Conservation (phyloP, 2,888 invertebrate genomes). For the Sinohyriopsis cumingii region DNA sequence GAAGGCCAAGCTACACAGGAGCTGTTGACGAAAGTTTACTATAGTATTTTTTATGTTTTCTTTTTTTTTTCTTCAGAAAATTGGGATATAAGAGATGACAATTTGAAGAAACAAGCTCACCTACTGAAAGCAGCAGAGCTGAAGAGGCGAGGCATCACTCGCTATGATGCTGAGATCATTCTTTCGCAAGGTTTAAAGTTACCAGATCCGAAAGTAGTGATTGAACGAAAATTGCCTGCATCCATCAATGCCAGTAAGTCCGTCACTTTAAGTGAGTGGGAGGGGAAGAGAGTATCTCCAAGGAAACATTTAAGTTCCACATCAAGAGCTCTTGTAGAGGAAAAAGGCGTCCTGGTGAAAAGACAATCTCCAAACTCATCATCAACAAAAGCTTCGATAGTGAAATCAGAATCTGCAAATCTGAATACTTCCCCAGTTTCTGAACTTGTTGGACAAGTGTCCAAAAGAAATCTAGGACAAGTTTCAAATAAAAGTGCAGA, state of each 20-base stretch:
- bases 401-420: not conserved
- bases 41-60: not conserved
- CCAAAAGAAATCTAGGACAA: too few relatives aligned
- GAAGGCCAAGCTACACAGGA: too few relatives aligned
- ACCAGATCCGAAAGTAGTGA: constrained; percentile 58
- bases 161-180: constrained; percentile 70
- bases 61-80: constrained; percentile 44
- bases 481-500: too few relatives aligned
- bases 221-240: constrained; percentile 33
- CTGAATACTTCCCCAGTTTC: not conserved
- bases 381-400: not conserved
- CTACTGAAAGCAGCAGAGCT: constrained; percentile 65
- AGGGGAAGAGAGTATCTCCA: constrained; percentile 26
- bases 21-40: too few relatives aligned
- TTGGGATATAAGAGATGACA: constrained; percentile 66
- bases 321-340: constrained; percentile 13
- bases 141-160: constrained; percentile 67
- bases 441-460: too few relatives aligned
- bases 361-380: not conserved
- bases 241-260: constrained; percentile 19
- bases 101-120: constrained; percentile 65
- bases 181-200: constrained; percentile 63
- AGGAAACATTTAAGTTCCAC: constrained; percentile 36
- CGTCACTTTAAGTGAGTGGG: constrained; percentile 30
- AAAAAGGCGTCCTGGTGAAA: not conserved